Evolutionary conservation across 1,140 invertebrate species (phyloP), one percentile per base, ranked within the genome.

Genomic region (Sycophaga agraensis): DNA sequence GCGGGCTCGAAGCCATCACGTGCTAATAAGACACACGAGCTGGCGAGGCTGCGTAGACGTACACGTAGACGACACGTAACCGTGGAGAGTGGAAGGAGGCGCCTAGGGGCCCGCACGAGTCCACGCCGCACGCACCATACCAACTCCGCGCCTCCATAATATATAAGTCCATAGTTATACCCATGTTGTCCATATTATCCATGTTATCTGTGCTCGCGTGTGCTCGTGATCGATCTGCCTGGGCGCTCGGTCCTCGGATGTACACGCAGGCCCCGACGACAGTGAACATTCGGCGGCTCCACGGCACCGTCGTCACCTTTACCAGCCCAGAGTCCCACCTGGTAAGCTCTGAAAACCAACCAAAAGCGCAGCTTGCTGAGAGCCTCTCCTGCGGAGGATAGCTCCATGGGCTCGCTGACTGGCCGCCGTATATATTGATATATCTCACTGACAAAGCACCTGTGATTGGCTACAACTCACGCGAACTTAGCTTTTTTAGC

Each of bases 261-360:
- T n/a, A 62, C 63, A 66, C 67, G 55, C 68, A 73, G 76, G 69
- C 73, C 64, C 69, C 74, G 62, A 67, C 73, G 62, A 70, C 68
- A 54, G 68, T 78, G 73, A 75, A 68, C 63, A 64, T 68, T 57
- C 77, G 72, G 71, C 76, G 77, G 73, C 78, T 80, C 59, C 78
- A 80, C 64, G 84, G 85, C 61, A 84, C 87, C 72, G 85, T 87
- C 37, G 82, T 89, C 66, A 87, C 87, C 67, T 90, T 89, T 81
- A 86, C 84, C 67, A 87, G 85, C 56, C 82, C 83, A 65, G 85
- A 88, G 68, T 87, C 87, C 60, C 86, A 85, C 74, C 78, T 89
- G 77, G 85, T 86, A 76, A 85, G 82, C 76, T 66, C 66, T 67
- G 65, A n/a, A n/a, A n/a, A 49, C 16, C 26, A 28, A 42, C 24